phyloP scores from a whole-genome alignment of 1,140 invertebrate species.

The Anoplolepis gracilipes region DNA sequence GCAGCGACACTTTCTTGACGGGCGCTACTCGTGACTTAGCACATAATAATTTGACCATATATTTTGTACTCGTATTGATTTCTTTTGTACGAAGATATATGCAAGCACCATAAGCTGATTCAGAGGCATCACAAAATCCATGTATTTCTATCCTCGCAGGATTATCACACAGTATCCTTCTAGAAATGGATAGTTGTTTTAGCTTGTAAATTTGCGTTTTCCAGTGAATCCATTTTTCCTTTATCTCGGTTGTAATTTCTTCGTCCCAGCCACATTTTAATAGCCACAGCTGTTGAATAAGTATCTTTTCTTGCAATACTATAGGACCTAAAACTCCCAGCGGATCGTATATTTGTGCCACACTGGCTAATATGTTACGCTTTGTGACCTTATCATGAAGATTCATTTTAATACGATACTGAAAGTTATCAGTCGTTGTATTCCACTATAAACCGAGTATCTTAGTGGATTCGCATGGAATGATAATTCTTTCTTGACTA shows the following conservation, averaged over 20 bases:
- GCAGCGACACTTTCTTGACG: background rate
- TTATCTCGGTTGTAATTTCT: no score
- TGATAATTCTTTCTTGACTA: no score
- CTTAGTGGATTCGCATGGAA: background rate
- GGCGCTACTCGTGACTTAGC: conserved; percentile 43
- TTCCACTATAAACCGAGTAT: background rate
- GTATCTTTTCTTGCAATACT: background rate
- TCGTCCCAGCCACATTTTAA: background rate
- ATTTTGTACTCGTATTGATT: background rate
- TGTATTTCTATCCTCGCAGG: background rate
- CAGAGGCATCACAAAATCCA: background rate
- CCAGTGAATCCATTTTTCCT: background rate
- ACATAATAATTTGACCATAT: background rate
- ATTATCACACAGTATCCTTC: no score
- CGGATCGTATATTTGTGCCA: background rate
- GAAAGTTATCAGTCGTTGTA: background rate
- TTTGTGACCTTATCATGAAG: background rate
- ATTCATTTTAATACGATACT: background rate
- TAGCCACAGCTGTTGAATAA: background rate
- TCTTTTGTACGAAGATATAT: background rate
- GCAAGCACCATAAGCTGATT: background rate
- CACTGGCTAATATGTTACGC: background rate
- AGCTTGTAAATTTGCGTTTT: no score
- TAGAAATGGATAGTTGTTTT: no score
- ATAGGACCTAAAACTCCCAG: background rate